Evolutionary conservation across 2,888 invertebrate species (phyloP).

Genomic region (Plutella xylostella): DNA sequence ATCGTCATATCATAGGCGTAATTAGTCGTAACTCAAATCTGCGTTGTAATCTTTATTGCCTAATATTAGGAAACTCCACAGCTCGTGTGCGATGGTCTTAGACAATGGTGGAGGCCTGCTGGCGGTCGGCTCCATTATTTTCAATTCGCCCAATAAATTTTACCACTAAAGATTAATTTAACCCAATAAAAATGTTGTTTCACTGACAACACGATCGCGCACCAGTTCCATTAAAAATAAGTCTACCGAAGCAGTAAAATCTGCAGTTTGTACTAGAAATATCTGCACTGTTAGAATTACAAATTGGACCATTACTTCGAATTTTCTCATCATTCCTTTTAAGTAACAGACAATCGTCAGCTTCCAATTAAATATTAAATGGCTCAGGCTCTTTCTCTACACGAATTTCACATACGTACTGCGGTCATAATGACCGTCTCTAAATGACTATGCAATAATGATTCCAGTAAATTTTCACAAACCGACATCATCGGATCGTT

Average conservation of each 20-base stretch:
- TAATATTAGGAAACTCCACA: slow-evolving; percentile 9
- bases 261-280: background rate
- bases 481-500: background rate
- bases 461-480: background rate
- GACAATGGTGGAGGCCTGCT: slow-evolving; percentile 15
- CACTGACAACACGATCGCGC: too few relatives aligned
- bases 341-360: background rate
- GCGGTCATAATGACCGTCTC: background rate
- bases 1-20: background rate
- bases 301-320: background rate
- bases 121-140: slow-evolving; percentile 22
- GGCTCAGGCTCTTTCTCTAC: background rate
- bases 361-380: background rate
- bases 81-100: background rate
- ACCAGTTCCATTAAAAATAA: too few relatives aligned
- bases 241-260: background rate
- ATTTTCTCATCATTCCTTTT: background rate
- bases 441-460: slow-evolving; percentile 1
- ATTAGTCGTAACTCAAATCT: slow-evolving; percentile 1
- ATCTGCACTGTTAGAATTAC: background rate
- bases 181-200: background rate
- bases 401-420: slow-evolving; percentile 5
- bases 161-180: slow-evolving; percentile 27
- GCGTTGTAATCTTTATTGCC: slow-evolving; percentile 1
- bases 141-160: slow-evolving; percentile 31